Conservation (phyloP, 92 coral and sea anemone species). For the Epizoanthus stellaris region DNA sequence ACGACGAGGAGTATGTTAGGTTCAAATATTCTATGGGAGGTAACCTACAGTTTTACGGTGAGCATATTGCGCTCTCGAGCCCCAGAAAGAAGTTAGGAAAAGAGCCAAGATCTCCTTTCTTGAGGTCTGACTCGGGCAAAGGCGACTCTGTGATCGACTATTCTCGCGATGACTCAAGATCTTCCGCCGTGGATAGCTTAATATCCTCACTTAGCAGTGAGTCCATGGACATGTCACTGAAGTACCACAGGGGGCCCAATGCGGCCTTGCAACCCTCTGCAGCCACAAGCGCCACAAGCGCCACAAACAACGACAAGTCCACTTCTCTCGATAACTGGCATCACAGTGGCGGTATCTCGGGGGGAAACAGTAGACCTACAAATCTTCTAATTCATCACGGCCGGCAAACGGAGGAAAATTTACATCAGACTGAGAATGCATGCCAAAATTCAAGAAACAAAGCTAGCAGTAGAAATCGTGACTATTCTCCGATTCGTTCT, state of each 20-base stretch:
- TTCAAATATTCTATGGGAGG: conserved; percentile 99
- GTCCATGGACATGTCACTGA: conserved; percentile 40
- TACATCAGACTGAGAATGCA: background rate
- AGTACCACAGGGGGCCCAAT: conserved; percentile 2
- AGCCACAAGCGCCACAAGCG: conserved; percentile 7
- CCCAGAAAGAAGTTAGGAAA: conserved; percentile 68
- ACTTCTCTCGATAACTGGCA: background rate
- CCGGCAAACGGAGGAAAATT: background rate
- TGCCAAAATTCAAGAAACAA: conserved; percentile 18
- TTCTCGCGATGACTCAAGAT: conserved; percentile 38
- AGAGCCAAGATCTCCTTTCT: conserved; percentile 33
- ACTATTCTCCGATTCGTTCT: conserved; percentile 82
- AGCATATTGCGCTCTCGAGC: conserved; percentile 81
- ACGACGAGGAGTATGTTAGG: conserved; percentile 71
- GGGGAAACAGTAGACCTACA: background rate
- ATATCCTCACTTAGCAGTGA: conserved; percentile 39
- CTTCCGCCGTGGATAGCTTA: conserved; percentile 30
- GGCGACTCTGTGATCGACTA: conserved; percentile 41
- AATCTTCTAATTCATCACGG: conserved; percentile 4
- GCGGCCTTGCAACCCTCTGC: background rate
- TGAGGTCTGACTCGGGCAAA: conserved; percentile 27
- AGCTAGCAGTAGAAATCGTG: conserved; percentile 57
- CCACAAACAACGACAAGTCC: background rate
- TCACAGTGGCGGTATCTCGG: background rate
- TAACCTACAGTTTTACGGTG: conserved; percentile 86